Evolutionary conservation across 2,888 invertebrate species (phyloP).

Genomic region (Acrobasis repandana): DNA sequence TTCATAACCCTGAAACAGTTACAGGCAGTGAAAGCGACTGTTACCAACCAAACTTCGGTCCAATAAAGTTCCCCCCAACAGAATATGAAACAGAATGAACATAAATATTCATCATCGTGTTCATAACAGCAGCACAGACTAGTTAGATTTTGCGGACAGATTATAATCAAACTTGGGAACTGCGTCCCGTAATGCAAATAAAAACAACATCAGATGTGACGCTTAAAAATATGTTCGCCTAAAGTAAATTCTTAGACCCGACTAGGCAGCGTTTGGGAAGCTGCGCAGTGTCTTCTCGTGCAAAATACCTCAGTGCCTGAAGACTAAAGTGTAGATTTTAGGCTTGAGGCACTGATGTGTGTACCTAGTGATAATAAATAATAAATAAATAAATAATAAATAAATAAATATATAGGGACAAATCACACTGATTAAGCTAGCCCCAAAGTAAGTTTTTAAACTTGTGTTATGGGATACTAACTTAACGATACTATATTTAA

Average conservation of each 20-base stretch:
- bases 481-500: too few relatives aligned
- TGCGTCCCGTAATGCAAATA: background rate
- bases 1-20: background rate
- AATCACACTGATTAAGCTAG: too few relatives aligned
- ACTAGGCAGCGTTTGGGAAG: too few relatives aligned
- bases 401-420: too few relatives aligned
- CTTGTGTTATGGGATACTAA: too few relatives aligned
- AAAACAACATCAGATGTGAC: background rate
- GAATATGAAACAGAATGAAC: background rate
- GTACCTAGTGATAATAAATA: conserved; percentile 8
- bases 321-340: too few relatives aligned
- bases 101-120: background rate
- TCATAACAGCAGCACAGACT: background rate
- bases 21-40: background rate
- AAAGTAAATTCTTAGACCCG: too few relatives aligned
- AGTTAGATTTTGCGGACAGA: conserved; percentile 2
- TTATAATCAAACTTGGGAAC: conserved; percentile 1
- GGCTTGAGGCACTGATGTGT: too few relatives aligned
- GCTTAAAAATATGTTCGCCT: background rate
- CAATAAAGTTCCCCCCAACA: background rate
- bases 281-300: too few relatives aligned
- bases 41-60: background rate
- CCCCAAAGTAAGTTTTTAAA: too few relatives aligned
- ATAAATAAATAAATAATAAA: too few relatives aligned
- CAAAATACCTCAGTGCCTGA: too few relatives aligned